Evolutionary conservation across 2,797 vertebrate genomes (phyloP).

Genomic region (Nyctibius grandis): DNA sequence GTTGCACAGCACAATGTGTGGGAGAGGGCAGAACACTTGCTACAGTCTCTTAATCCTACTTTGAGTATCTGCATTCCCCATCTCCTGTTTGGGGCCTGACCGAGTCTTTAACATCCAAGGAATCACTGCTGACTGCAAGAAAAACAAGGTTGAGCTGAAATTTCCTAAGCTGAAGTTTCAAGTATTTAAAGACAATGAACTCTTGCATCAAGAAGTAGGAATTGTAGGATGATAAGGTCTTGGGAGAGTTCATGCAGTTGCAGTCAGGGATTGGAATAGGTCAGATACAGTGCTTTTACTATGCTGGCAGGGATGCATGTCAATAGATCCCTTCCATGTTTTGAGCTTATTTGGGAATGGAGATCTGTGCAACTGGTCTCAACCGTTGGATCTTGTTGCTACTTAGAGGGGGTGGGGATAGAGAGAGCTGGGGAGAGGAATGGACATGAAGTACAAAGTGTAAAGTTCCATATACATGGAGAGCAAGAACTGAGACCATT

Average conservation of each 20-base stretch:
- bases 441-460: not conserved
- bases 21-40: not conserved
- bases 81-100: not conserved
- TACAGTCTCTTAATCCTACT: not conserved
- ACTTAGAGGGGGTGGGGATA: not conserved
- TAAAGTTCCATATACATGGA: not conserved
- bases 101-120: not conserved
- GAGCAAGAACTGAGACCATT: not conserved
- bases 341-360: not conserved
- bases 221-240: not conserved
- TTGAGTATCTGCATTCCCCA: not conserved
- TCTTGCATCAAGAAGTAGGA: not conserved
- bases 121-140: not conserved
- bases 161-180: not conserved
- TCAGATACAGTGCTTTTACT: not conserved
- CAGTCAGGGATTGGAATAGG: not conserved
- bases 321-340: not conserved
- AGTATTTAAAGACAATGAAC: not conserved
- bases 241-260: not conserved
- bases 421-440: not conserved
- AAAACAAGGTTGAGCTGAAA: not conserved
- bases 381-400: not conserved
- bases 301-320: not conserved
- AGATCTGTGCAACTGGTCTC: not conserved
- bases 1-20: not conserved